Evolutionary conservation across 2,888 invertebrate species (phyloP).

Genomic region (Drosophila lutescens): DNA sequence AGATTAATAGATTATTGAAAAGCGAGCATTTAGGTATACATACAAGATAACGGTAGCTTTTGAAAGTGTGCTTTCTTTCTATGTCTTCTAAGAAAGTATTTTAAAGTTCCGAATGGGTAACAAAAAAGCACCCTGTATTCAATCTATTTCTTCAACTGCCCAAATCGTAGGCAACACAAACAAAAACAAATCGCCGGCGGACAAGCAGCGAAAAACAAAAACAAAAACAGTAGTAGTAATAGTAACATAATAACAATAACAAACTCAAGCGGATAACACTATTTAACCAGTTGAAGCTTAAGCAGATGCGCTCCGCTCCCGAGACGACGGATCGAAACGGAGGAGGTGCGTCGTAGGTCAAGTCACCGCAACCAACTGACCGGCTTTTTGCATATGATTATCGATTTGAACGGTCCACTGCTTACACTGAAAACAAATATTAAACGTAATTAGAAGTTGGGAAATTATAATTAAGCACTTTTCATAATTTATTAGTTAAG

Average conservation of each 20-base stretch:
- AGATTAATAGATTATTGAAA: no score
- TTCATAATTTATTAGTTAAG: no score
- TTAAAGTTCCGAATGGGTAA: no score
- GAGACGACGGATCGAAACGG: not conserved
- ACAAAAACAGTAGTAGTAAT: constrained; percentile 17
- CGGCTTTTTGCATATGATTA: constrained; percentile 80
- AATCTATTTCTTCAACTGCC: constrained; percentile 35
- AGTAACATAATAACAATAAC: constrained; percentile 34
- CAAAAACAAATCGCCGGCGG: constrained; percentile 31
- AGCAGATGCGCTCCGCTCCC: constrained; percentile 27
- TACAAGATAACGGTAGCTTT: no score
- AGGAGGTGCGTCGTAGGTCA: constrained; percentile 37
- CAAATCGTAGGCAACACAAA: constrained; percentile 21
- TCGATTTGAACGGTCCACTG: constrained; percentile 55
- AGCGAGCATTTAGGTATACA: no score
- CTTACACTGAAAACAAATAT: constrained; percentile 9
- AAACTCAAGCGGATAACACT: constrained; percentile 26
- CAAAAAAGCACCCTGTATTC: constrained; percentile 36
- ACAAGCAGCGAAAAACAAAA: constrained; percentile 17
- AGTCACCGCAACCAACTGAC: constrained; percentile 50
- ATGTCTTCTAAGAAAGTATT: no score
- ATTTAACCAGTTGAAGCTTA: constrained; percentile 28
- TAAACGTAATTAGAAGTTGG: not conserved
- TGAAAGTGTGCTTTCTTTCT: no score
- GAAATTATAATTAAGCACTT: no score